Conservation (phyloP, 2,113 vertebrate species). For the Aptenodytes forsteri region DNA sequence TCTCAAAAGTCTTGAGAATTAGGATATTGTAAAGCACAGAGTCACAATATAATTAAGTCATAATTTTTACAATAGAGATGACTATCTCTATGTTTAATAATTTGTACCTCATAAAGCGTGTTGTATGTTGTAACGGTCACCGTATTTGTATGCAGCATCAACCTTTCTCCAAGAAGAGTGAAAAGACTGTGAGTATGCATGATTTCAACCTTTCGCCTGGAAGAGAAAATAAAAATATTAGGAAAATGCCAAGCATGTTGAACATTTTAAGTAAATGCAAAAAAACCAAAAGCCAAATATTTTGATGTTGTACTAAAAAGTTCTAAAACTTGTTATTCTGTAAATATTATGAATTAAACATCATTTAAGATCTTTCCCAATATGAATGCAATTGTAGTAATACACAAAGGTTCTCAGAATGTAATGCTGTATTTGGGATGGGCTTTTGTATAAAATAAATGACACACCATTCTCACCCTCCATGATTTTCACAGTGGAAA, state of each 20-base stretch:
- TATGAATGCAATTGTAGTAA: background rate
- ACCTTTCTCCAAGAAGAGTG: constrained; percentile 91
- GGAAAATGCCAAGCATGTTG: background rate
- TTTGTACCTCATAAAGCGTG: constrained; percentile 92
- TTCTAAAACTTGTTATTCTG: background rate
- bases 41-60: background rate
- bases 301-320: background rate
- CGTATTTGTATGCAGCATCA: constrained; percentile 92
- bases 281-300: background rate
- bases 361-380: background rate
- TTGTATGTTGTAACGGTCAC: constrained; percentile 95
- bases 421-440: background rate
- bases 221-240: constrained; percentile 11
- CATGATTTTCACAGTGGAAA: background rate
- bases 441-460: background rate
- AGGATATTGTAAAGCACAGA: background rate
- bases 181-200: constrained; percentile 98
- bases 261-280: background rate
- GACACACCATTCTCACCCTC: background rate
- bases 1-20: background rate
- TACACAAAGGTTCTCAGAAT: background rate
- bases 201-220: constrained; percentile 95
- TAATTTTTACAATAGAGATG: background rate
- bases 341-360: background rate
- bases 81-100: background rate